A percentile compares a stretch with the other conserved stretches of the same genome.
phyloP scores from a whole-genome alignment of 1,140 invertebrate species.

The Drosophila repleta region DNA sequence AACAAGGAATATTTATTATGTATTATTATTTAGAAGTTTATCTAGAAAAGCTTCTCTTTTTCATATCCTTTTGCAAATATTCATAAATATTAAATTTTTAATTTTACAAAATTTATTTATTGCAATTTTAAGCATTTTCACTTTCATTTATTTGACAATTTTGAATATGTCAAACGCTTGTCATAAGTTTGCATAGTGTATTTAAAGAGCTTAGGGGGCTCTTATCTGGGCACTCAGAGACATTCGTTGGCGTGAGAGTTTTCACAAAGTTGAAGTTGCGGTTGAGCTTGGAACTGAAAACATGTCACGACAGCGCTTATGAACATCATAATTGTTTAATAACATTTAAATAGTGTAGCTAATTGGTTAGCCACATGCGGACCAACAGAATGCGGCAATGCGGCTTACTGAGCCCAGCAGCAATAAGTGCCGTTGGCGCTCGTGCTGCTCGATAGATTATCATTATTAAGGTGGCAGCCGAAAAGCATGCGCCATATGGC shows the following conservation, averaged over 20 bases:
- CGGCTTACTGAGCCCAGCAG: neutral
- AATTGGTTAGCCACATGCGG: slow-evolving; percentile 32
- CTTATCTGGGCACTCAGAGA: neutral
- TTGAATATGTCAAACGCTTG: neutral
- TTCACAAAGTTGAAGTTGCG: slow-evolving; percentile 27
- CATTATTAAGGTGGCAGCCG: slow-evolving; percentile 13
- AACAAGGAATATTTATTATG: too few species aligned
- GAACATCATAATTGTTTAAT: slow-evolving; percentile 61
- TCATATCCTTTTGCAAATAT: too few species aligned
- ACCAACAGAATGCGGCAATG: slow-evolving; percentile 14
- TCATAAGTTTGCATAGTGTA: neutral
- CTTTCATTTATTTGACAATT: neutral
- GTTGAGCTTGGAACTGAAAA: slow-evolving; percentile 26
- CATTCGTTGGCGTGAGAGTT: slow-evolving; percentile 27
- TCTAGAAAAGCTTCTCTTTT: too few species aligned
- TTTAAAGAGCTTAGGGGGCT: neutral
- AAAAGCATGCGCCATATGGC: slow-evolving; percentile 21
- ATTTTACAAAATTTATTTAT: too few species aligned
- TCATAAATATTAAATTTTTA: too few species aligned
- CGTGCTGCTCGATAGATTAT: slow-evolving; percentile 21
- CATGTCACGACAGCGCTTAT: slow-evolving; percentile 28
- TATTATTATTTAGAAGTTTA: too few species aligned
- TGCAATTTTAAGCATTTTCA: too few species aligned
- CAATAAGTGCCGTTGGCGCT: slow-evolving; percentile 14
- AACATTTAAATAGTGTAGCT: slow-evolving; percentile 55